A percentile compares a stretch with the other conserved stretches of the same genome.
phyloP scores from a whole-genome alignment of 2,888 invertebrate genomes.

The Lissocephala sabroskyi region DNA sequence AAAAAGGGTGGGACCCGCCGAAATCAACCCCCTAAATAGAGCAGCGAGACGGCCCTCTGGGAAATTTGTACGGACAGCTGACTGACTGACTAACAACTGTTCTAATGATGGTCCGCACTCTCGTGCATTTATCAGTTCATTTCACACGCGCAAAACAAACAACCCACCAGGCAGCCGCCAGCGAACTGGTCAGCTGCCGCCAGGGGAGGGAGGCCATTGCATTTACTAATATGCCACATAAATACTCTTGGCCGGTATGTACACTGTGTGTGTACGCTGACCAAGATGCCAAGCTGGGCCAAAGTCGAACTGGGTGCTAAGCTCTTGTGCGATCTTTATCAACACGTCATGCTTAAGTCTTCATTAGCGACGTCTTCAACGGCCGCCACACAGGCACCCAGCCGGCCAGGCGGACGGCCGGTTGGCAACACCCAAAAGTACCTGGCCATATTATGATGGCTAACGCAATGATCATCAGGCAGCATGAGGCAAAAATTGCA shows the following conservation, averaged over 20 bases:
- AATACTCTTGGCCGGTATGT: too few species aligned
- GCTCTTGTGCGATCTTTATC: conserved; percentile 53
- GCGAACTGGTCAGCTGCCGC: conserved; percentile 4
- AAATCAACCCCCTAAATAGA: conserved; percentile 30
- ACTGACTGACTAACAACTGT: conserved; percentile 49
- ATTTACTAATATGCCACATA: conserved; percentile 8
- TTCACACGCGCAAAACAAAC: conserved; percentile 29
- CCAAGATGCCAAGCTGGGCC: background rate
- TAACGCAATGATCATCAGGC: conserved; percentile 44
- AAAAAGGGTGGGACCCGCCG: conserved; percentile 46
- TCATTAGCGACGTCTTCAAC: conserved; percentile 61
- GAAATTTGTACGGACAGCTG: conserved; percentile 38
- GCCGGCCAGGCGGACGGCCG: conserved; percentile 16
- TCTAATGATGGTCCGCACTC: conserved; percentile 39
- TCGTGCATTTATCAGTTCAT: conserved; percentile 44
- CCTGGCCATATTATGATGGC: conserved; percentile 13
- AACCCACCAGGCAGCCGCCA: conserved; percentile 7
- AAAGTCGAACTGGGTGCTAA: background rate
- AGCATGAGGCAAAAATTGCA: conserved; percentile 43
- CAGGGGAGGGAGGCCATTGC: background rate
- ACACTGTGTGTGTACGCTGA: too few species aligned
- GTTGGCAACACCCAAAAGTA: conserved; percentile 20
- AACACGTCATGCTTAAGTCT: conserved; percentile 67
- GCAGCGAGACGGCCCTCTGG: conserved; percentile 38
- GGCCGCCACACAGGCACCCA: conserved; percentile 12